These are phyloP conservation scores for Beris chalybata DNA, from an alignment of 2,888 invertebrate genomes.

Conservation along the genomic window DNA sequence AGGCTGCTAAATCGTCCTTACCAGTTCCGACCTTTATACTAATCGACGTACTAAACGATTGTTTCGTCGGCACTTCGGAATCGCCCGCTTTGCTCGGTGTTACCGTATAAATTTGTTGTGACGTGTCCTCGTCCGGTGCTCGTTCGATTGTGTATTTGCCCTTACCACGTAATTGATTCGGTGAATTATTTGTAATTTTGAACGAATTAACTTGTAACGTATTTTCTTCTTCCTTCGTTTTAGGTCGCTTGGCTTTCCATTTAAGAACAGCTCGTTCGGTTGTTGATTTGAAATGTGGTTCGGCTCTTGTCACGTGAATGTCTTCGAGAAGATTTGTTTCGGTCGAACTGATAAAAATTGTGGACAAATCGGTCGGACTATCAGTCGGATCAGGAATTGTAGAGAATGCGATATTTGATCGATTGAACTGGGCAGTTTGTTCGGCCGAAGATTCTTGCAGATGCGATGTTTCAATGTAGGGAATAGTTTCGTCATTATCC, in stretches of 20 bases:
- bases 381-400: no score
- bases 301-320: conserved; percentile 45
- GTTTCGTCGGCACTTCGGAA: conserved; percentile 51
- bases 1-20: conserved; percentile 46
- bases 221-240: conserved; percentile 35
- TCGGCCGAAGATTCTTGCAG: conserved; percentile 35
- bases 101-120: conserved; percentile 22
- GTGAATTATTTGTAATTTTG: background rate
- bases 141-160: conserved; percentile 33
- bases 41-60: conserved; percentile 60
- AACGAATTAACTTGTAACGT: background rate
- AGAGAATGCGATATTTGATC: no score
- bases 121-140: conserved; percentile 36
- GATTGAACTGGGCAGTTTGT: no score
- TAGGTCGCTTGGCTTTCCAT: conserved; percentile 48
- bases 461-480: conserved; percentile 43
- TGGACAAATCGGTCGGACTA: background rate
- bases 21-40: conserved; percentile 59
- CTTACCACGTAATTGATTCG: conserved; percentile 32
- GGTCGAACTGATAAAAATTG: conserved; percentile 5
- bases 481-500: conserved; percentile 44
- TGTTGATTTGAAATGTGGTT: conserved; percentile 41
- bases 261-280: conserved; percentile 50
- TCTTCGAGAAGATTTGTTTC: conserved; percentile 21
- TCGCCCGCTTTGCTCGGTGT: conserved; percentile 9